Evolutionary conservation across 1,140 invertebrate genomes (phyloP).

Genomic region (Metopolophium dirhodum): DNA sequence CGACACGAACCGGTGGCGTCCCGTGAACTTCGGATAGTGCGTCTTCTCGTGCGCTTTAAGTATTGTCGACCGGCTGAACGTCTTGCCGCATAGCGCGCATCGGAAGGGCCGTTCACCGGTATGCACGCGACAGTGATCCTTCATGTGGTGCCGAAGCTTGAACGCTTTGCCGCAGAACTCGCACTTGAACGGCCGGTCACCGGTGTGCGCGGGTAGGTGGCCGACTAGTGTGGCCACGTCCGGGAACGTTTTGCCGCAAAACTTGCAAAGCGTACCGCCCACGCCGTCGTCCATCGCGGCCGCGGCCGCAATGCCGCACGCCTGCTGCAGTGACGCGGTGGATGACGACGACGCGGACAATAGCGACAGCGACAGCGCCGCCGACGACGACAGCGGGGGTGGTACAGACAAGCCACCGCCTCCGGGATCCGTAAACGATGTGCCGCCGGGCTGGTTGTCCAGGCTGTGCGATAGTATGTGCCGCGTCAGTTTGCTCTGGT

Average conservation of each 20-base stretch:
- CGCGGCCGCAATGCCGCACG: constrained; percentile 64
- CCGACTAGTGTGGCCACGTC: constrained; percentile 85
- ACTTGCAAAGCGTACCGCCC: constrained; percentile 82
- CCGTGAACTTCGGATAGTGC: constrained; percentile 85
- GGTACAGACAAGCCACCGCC: constrained; percentile 69
- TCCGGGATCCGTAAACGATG: constrained; percentile 53
- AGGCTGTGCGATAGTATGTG: constrained; percentile 86
- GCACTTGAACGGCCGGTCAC: constrained; percentile 87
- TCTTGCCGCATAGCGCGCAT: constrained; percentile 86
- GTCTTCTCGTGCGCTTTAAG: constrained; percentile 91
- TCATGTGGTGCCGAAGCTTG: constrained; percentile 89
- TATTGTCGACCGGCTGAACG: constrained; percentile 86
- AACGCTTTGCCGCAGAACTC: constrained; percentile 90
- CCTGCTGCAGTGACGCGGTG: constrained; percentile 62
- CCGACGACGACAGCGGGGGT: constrained; percentile 69
- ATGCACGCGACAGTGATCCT: constrained; percentile 89
- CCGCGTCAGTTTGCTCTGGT: constrained; percentile 86
- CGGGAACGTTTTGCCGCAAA: constrained; percentile 87
- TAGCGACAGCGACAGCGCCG: constrained; percentile 64
- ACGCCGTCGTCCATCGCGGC: constrained; percentile 64
- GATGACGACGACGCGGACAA: constrained; percentile 66
- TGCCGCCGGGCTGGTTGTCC: constrained; percentile 72
- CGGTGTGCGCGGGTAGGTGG: constrained; percentile 86
- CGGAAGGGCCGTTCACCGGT: constrained; percentile 88
- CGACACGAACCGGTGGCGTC: constrained; percentile 77